These are phyloP conservation scores for Cyanoderma ruficeps DNA, from an alignment of 2,113 vertebrate species.

Conservation along the genomic window DNA sequence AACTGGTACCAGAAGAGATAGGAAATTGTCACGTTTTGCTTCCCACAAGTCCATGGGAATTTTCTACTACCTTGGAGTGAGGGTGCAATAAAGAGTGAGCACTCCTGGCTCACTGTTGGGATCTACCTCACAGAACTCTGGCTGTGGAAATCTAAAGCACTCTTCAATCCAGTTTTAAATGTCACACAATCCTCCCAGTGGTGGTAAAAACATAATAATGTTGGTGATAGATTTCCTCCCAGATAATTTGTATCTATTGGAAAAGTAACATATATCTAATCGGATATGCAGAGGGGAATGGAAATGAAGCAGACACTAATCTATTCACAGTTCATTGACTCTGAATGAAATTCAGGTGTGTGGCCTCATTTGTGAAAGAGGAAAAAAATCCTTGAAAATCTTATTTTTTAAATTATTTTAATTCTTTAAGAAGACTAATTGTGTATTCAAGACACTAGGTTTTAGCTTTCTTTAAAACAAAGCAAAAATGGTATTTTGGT, in stretches of 20 bases:
- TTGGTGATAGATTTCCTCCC: neutral
- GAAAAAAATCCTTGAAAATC: neutral
- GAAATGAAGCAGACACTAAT: neutral
- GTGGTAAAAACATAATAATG: neutral
- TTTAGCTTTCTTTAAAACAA: neutral
- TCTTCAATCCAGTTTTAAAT: neutral
- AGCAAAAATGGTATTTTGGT: neutral
- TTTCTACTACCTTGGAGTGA: neutral
- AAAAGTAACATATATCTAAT: neutral
- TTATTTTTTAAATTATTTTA: neutral
- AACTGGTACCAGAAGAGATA: neutral
- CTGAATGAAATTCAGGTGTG: neutral
- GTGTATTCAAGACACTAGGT: neutral
- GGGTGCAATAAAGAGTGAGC: neutral
- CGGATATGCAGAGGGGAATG: neutral
- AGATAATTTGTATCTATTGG: neutral
- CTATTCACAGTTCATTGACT: neutral
- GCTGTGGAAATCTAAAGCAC: neutral
- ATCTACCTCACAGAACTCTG: neutral
- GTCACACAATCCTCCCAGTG: neutral
- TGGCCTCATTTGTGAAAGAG: neutral
- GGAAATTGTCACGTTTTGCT: rapidly evolving
- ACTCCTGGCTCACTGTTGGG: neutral
- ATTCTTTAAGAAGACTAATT: neutral
- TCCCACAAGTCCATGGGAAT: neutral